Evolutionary conservation across 2,797 vertebrate genomes (phyloP), one percentile per base, ranked within the genome.

Genomic region (Champsocephalus gunnari): DNA sequence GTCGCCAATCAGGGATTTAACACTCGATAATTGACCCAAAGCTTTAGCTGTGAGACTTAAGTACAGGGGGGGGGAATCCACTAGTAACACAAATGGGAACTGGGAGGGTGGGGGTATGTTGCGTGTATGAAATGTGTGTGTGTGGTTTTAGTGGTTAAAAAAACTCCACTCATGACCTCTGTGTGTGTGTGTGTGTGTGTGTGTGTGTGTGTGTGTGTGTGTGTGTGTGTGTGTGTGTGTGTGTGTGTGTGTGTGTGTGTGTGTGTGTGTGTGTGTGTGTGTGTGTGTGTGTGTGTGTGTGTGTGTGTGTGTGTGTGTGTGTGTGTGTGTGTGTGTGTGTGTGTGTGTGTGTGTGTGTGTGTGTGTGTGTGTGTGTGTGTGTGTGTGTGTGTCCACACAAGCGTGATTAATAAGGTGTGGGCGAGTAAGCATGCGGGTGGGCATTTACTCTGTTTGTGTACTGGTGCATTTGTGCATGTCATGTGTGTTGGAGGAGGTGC

Each of bases 1-100:
- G 53, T 76, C n/a, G 49, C 70, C 80, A 87, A 88, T 79, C 85
- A 8, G 4, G 61, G 76, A 80, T 5, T 79, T 85, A 90, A 79
- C 79, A 78, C 77, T 68, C 7, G 47, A 86, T 91, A 89, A 89
- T 87, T 88, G 84, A 88, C 82, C 75, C 74, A 76, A 85, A 88
- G 80, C 85, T 69, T 74, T 54, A 88, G 75, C 73, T 66, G 64
- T 56, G 66, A 9, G 53, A 77, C 57, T 86, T 87, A 82, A 69
- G 21, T 71, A 79, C 59, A 70, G 43, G 67, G 17, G 38, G 16
- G 13, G 16, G 1, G 3, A 17, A 80, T 79, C 77, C 73, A 83
- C 75, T 50, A 48, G 64, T 85, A 83, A 85, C 77, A 86, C 38
- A 77, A 43, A 79, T 49, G 71, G 59, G 62, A 17, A 53, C 24